Conservation (phyloP, 2,888 invertebrate genomes). For the Mechanitis mazaeus region DNA sequence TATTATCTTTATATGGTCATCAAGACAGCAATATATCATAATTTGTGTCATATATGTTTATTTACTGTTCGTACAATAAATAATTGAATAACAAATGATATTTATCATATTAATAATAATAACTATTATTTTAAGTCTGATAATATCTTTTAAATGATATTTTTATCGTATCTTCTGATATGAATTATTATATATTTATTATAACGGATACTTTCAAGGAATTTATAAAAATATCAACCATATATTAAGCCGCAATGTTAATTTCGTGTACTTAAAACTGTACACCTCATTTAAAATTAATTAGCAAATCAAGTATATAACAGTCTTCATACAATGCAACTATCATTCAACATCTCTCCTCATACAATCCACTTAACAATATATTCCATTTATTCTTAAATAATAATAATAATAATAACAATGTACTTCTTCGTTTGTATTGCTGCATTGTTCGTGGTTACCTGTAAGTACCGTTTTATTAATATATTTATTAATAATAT, state of each 20-base stretch:
- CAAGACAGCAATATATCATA: too few species aligned
- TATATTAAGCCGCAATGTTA: background rate
- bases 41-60: too few species aligned
- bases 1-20: too few species aligned
- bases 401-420: slow-evolving; percentile 6
- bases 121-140: too few species aligned
- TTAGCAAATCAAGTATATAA: slow-evolving; percentile 6
- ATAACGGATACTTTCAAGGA: background rate
- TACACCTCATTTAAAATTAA: slow-evolving; percentile 15
- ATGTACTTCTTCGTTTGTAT: slow-evolving; percentile 25
- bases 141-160: background rate
- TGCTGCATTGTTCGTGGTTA: slow-evolving; percentile 18
- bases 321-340: background rate
- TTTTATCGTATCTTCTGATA: background rate
- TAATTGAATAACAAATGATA: too few species aligned
- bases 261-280: background rate
- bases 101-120: too few species aligned
- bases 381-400: slow-evolving; percentile 1
- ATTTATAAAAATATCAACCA: background rate
- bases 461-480: slow-evolving; percentile 25
- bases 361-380: background rate
- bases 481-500: background rate
- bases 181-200: background rate
- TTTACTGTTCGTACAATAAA: too few species aligned
- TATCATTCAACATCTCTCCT: background rate